phyloP scores from a whole-genome alignment of 2,113 vertebrate genomes.

The Saccopteryx leptura region DNA sequence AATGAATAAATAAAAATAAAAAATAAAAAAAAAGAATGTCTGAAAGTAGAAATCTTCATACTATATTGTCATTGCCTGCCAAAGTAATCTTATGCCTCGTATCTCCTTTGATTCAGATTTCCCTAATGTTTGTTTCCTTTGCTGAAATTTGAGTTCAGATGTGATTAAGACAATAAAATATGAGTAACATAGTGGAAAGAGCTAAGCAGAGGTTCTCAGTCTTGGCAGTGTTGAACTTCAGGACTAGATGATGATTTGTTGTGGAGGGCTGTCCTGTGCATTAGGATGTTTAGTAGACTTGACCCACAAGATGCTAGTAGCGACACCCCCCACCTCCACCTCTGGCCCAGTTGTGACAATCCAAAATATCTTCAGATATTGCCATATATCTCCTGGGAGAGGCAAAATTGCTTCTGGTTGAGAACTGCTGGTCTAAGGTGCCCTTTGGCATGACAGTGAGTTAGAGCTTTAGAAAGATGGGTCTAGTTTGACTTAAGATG shows the following conservation, averaged over 20 bases:
- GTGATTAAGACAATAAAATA: conserved; percentile 37
- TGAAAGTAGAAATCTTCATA: conserved; percentile 25
- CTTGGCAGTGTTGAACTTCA: neutral
- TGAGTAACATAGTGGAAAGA: neutral
- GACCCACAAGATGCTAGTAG: neutral
- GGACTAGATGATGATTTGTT: neutral
- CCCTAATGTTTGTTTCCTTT: conserved; percentile 51
- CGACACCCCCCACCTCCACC: too few relatives aligned
- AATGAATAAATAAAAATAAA: too few relatives aligned
- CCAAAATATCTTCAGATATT: conserved; percentile 36
- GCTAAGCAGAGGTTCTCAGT: neutral
- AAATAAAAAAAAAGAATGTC: too few relatives aligned
- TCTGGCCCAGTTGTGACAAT: neutral
- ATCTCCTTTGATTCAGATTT: conserved; percentile 27
- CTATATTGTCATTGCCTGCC: neutral
- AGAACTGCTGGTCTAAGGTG: neutral
- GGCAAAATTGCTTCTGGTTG: neutral
- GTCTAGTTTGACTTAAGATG: neutral
- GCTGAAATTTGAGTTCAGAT: neutral
- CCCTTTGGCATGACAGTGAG: neutral
- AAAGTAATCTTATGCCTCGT: conserved; percentile 18
- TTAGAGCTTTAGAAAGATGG: conserved; percentile 16
- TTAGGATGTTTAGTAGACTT: neutral
- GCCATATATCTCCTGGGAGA: neutral
- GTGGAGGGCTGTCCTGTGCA: neutral